These are phyloP conservation scores for Euplagia quadripunctaria DNA, from an alignment of 2,888 invertebrate genomes.

Conservation along the genomic window DNA sequence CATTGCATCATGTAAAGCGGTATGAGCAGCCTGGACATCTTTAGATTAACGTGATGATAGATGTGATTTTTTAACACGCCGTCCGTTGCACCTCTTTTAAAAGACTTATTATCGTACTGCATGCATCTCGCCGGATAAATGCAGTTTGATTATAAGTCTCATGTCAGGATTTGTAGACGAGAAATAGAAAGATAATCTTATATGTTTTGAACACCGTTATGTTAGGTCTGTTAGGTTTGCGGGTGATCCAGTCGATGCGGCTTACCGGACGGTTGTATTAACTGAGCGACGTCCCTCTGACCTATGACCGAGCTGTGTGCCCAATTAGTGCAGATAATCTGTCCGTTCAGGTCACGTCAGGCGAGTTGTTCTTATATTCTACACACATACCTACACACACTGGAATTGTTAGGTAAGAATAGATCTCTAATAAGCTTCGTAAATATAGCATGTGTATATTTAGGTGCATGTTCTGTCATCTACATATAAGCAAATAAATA, in stretches of 20 bases:
- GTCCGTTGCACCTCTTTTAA: no score
- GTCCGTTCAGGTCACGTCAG: no score
- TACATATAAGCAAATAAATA: no score
- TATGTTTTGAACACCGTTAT: background rate
- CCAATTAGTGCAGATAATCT: slow-evolving; percentile 7
- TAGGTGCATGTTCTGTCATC: no score
- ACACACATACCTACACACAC: background rate
- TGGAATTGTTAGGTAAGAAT: background rate
- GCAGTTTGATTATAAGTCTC: background rate
- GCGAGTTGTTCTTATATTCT: background rate
- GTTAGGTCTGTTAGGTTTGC: background rate
- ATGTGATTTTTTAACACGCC: no score
- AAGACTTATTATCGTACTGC: no score
- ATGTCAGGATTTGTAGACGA: background rate
- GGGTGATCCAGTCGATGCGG: background rate
- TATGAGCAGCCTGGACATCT: no score
- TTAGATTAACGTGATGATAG: no score
- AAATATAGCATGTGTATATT: no score
- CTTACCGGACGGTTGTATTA: background rate
- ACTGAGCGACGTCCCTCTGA: background rate
- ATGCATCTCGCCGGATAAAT: no score
- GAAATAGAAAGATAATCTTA: background rate
- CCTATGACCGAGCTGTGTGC: background rate
- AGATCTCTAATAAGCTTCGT: background rate
- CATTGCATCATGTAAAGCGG: no score